phyloP scores from a whole-genome alignment of 2,888 invertebrate species.

The Taphrorychus bicolor region DNA sequence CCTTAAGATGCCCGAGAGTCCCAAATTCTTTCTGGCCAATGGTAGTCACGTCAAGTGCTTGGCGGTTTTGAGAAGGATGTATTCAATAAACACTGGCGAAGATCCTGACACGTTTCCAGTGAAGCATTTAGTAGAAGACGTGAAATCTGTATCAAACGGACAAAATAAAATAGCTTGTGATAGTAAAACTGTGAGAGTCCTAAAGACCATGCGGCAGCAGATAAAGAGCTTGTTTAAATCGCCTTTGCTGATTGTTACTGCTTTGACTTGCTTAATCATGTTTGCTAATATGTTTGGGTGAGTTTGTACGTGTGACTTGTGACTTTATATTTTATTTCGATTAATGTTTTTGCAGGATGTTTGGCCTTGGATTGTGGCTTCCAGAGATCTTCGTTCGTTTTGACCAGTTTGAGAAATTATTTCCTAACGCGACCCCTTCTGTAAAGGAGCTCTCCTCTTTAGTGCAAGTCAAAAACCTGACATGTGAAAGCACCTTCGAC shows the following conservation, averaged over 20 bases:
- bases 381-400: slow-evolving; percentile 75
- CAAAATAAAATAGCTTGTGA: slow-evolving; percentile 11
- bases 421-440: slow-evolving; percentile 62
- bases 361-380: slow-evolving; percentile 77
- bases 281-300: slow-evolving; percentile 75
- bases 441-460: slow-evolving; percentile 58
- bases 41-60: slow-evolving; percentile 68
- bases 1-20: slow-evolving; percentile 75
- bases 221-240: slow-evolving; percentile 64
- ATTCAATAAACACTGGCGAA: slow-evolving; percentile 63
- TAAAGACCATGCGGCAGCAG: slow-evolving; percentile 55
- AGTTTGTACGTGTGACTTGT: slow-evolving; percentile 47
- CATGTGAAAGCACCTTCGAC: slow-evolving; percentile 66
- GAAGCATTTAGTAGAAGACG: slow-evolving; percentile 42
- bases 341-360: slow-evolving; percentile 63
- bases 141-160: slow-evolving; percentile 10
- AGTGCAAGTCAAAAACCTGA: slow-evolving; percentile 37
- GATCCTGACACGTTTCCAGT: slow-evolving; percentile 62
- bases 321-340: background rate
- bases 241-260: slow-evolving; percentile 65
- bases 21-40: slow-evolving; percentile 74
- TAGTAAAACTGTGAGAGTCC: slow-evolving; percentile 21
- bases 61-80: slow-evolving; percentile 67
- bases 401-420: slow-evolving; percentile 56
- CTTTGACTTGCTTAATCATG: slow-evolving; percentile 67